Base-by-base conservation (phyloP, 2,888 invertebrate species). In the Sinopyrophorus schimmeli region DNA sequence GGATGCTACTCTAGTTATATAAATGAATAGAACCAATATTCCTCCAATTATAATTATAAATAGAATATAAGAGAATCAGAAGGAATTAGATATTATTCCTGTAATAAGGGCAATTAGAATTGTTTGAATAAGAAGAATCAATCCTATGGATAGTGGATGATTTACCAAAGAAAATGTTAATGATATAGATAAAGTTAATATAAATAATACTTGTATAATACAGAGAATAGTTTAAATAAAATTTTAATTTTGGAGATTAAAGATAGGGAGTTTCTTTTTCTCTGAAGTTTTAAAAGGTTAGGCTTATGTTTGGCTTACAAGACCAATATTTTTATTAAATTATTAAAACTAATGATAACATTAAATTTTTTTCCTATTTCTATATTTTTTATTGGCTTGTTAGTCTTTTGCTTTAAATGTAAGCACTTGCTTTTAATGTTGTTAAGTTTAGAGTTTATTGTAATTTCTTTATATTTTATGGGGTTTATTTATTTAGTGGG, bases 161-260 rank as follows among this genome's bases (percentile, higher is more conserved):
- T 70, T 74, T 66, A 73, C 60, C 58, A 76, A 70, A 61, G 77
- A 65, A 64, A 72, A 64, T 59, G 67, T 58, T 17, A 74, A 67
- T 51, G 76, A 61, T 62, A 72, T 64, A 62, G 76, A 60, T 60
- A 58, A 69, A 67, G 26, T 31, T 38, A 46, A 60, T 61, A 66
- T 58, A 47, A 60, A 48, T 57, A 64, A 46, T 21, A 65, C 34
- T 39, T 63, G 57, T 53, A 67, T 59, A 41, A 68, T 58, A 73
- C 79, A 82, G 77, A 76, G 76, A 76, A 73, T 83, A 82, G 79
- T 82, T 83, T 81, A 76, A 73, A 63, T 57, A 73, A 83, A 83
- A 83, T 81, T 76, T 80, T 81, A 82, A 81, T 82, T 82, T 83
- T 82, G 81, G 80, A 78, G 77, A 81, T 82, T 83, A 81, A 71